Evolutionary conservation across 2,113 vertebrate genomes (phyloP), one percentile per base, ranked within the genome.

Genomic region (Saguinus imperator): DNA sequence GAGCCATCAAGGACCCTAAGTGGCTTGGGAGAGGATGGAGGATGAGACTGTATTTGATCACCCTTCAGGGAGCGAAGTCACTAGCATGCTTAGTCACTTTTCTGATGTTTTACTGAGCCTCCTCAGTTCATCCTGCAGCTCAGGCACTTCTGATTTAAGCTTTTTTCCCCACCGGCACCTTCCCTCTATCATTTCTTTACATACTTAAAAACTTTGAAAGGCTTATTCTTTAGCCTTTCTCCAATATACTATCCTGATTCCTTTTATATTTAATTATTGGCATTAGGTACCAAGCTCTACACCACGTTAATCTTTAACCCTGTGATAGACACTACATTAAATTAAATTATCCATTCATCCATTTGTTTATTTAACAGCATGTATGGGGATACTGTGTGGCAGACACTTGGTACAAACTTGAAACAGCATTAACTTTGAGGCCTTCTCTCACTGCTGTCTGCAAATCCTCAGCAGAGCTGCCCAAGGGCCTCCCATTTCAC

Each of bases 201-300:
- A 73, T 45, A 83, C 27, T 73, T 61, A 85, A 88, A 97, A 91
- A 80, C 29, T 29, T 9, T 27, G 29, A 73, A 66, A 66, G 45
- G 43, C 6, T 86, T 80, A 91, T 91, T 5, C 6, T 48, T 93
- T 79, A 83, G 70, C n/a, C 27, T 48, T 93, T 95, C 80, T 23
- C 66, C 37, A 94, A 77, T 2, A 70, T 84, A 86, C 43, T 23
- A 94, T 86, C 40, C 45, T 58, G 79, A 94, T 86, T 80, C 43
- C 35, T 89, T 90, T 89, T 92, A 91, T 48, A 29, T 79, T 83
- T 89, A 95, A 80, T 89, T 89, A n/a, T 86, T 94, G 37, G 25
- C 89, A 77, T 82, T 89, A 89, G 45, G 64, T 37, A 91, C 17
- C 16, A 82, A 77, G 43, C 55, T 91, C 83, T 83, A 23, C 5